Base-by-base conservation (phyloP, 2,113 vertebrate species). In the Struthidea cinerea region DNA sequence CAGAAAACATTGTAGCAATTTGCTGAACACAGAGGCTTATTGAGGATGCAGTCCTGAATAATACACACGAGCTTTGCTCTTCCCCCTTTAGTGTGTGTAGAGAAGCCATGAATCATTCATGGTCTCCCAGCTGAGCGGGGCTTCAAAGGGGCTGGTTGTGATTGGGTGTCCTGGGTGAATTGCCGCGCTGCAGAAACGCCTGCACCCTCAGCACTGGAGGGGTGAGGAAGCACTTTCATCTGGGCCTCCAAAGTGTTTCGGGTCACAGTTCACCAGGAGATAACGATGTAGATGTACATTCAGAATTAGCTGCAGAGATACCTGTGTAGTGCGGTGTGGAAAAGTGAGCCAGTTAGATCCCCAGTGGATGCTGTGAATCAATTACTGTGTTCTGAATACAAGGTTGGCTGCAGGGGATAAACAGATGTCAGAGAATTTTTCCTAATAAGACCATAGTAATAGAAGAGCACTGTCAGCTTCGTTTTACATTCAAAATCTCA, bases 91-190 rank as follows among this genome's bases (percentile, higher is more conserved):
- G 98, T 98, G 98, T 98, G 97, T 98, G 98, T 98, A 98, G 98
- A 98, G 98, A 98, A 98, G 91, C 98, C 98, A 99, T 99, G 97
- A 98, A 99, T 99, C 97, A 99, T 99, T 99, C 98, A 99, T 98
- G 97, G 98, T 98, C 98, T 98, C 98, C 98, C 98, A 98, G 98
- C 98, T 98, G 98, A 98, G 98, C 98, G 70, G 97, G 98, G 98
- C 98, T 99, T 99, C 98, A 99, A 98, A 99, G 98, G 98, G 98
- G 98, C 97, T 98, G 98, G 97, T 98, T 98, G 98, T 98, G 98
- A 99, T 99, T 98, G 98, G 98, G 97, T 97, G 97, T 98, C 98
- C 98, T 98, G 98, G 98, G 98, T 98, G 98, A 98, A 99, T 99
- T 99, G 98, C 98, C 96, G 96, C 68, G 91, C 98, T 98, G 98